These are phyloP conservation scores for Carassius gibelio DNA, from an alignment of 2,113 vertebrate genomes.

Conservation along the genomic window DNA sequence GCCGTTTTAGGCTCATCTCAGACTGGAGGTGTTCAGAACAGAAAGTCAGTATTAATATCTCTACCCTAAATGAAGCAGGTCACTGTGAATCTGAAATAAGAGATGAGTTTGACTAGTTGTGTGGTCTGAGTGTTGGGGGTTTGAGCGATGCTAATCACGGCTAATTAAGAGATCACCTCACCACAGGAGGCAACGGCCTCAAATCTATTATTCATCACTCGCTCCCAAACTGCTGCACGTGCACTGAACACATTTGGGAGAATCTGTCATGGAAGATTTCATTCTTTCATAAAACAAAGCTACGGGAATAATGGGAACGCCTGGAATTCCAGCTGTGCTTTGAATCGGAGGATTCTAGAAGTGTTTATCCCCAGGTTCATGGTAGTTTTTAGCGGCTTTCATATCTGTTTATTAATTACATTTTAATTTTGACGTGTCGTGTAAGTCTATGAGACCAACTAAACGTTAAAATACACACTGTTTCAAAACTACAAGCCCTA, in stretches of 20 bases:
- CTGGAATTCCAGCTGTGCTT: constrained; percentile 14
- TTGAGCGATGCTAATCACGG: constrained; percentile 29
- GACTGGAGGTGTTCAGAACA: neutral
- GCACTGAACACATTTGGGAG: constrained; percentile 48
- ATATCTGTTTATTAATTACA: neutral
- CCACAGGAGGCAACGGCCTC: constrained; percentile 57
- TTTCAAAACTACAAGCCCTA: neutral
- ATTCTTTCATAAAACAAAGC: constrained; percentile 11
- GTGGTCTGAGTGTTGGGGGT: constrained; percentile 15
- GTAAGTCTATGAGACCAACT: too few relatives aligned
- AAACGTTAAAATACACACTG: neutral
- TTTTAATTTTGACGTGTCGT: neutral
- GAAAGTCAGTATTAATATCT: neutral
- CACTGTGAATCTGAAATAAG: neutral
- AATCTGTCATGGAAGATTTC: neutral
- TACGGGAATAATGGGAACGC: neutral
- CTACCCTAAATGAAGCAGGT: constrained; percentile 1
- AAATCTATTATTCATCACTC: constrained; percentile 70
- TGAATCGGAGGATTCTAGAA: neutral
- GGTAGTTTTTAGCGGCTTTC: too few relatives aligned
- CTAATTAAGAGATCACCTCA: constrained; percentile 65
- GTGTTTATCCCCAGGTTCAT: neutral
- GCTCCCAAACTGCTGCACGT: constrained; percentile 37
- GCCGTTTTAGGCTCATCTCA: neutral
- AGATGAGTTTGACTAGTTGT: constrained; percentile 21